Percentiles rank a stretch among this genome's conserved stretches.
Evolutionary conservation across 2,888 invertebrate genomes (phyloP).

Genomic region (Ectropis crepuscularia): DNA sequence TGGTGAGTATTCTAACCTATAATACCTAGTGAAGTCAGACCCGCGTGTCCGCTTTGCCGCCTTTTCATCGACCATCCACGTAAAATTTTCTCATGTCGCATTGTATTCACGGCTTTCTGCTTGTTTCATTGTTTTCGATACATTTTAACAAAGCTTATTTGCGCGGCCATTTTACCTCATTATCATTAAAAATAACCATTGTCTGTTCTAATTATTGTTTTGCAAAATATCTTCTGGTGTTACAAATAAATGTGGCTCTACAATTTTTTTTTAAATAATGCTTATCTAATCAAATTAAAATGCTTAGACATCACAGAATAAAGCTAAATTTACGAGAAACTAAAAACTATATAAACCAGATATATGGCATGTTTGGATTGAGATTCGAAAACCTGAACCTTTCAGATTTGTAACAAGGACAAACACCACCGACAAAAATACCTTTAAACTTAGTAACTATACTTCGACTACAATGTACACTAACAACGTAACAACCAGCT

Average conservation of each 20-base stretch:
- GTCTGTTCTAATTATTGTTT: conserved; percentile 11
- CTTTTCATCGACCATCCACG: conserved; percentile 32
- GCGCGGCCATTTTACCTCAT: conserved; percentile 34
- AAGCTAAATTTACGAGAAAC: too few species aligned
- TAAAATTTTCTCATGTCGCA: conserved; percentile 28
- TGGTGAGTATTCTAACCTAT: conserved; percentile 82
- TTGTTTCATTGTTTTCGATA: conserved; percentile 14
- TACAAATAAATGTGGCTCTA: neutral
- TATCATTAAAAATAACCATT: conserved; percentile 38
- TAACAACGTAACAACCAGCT: too few species aligned
- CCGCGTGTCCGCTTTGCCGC: conserved; percentile 49
- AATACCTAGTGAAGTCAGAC: conserved; percentile 48
- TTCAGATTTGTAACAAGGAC: too few species aligned
- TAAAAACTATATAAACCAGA: too few species aligned
- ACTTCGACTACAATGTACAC: neutral
- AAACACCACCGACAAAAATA: too few species aligned
- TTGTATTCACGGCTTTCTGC: conserved; percentile 10
- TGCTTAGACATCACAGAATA: neutral
- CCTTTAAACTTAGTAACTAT: neutral
- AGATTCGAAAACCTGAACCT: too few species aligned
- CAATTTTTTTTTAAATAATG: too few species aligned
- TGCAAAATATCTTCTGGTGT: neutral
- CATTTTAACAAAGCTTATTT: conserved; percentile 22
- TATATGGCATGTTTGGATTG: too few species aligned
- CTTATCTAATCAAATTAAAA: neutral